Base-by-base conservation (phyloP, 2,797 vertebrate genomes). In the Enteromius argenteus region DNA sequence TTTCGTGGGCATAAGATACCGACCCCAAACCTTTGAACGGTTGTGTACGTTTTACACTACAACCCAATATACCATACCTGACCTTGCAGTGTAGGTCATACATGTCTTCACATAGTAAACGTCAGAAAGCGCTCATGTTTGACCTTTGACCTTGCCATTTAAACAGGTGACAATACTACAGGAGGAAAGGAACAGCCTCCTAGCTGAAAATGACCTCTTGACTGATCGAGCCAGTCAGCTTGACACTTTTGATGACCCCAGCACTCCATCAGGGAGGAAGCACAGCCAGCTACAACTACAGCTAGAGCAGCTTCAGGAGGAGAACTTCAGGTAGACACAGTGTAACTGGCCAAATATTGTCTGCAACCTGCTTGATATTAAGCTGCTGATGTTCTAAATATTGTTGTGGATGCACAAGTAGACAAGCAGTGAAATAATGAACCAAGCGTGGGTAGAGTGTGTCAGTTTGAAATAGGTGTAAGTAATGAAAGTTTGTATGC, bases 151-250 rank as follows among this genome's bases (percentile, higher is more conserved):
- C 9, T 19, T 53, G 68, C n/a, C 81, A 10, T 69, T 85, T 78
- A 80, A 15, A 86, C 91, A 99, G 98, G 98, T 99, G 90, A 94
- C 97, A 7, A 91, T 96, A 67, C 96, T 99, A 86, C 97, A 98
- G 85, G 98, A 99, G 81, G 98, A 99, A 88, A 96, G 96, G 86
- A 98, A 95, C 92, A 98, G 96, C 88, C 92, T 99, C 80, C 90
- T 99, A 87, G 97, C 97, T 69, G 98, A 99, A 93, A 99, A 97
- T 64, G 97, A 99, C 51, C 93, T 98, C 74, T 95, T 99, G 90
- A 98, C 96, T 42, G 98, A 99, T 91, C 94, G 96, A 87, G 91
- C 98, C 90, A 97, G 96, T 93, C 98, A 99, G 90, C 89, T 99
- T 86, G 98, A 99, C 0, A 94, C 97, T 0, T 96, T 98, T 80